These are phyloP conservation scores for Melanophora roralis DNA, from an alignment of 2,888 invertebrate species.

Conservation along the genomic window DNA sequence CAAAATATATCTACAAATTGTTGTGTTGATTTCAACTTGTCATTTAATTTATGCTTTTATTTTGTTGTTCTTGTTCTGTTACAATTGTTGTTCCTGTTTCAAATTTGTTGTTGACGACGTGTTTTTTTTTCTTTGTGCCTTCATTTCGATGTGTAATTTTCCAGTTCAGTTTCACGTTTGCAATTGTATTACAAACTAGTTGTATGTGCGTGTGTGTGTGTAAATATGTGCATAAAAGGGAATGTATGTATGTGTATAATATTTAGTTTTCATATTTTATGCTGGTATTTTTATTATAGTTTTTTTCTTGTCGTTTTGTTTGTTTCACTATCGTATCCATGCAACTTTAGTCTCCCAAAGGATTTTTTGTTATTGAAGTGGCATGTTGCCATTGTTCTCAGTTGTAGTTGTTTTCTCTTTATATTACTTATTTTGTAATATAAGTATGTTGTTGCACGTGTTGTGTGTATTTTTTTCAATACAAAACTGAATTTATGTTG, in stretches of 20 bases:
- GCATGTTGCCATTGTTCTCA: conserved; percentile 41
- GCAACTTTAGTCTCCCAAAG: conserved; percentile 50
- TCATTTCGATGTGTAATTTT: conserved; percentile 17
- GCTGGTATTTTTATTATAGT: conserved; percentile 13
- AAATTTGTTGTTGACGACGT: conserved; percentile 1
- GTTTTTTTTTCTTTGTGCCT: not conserved
- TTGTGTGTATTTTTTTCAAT: not conserved
- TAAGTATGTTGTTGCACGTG: conserved; percentile 39
- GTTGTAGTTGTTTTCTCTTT: conserved; percentile 1
- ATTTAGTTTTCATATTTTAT: conserved; percentile 40
- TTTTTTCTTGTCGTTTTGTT: conserved; percentile 1
- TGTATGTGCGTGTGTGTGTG: not conserved
- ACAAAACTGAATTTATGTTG: conserved; percentile 50
- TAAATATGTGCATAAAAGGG: too few species aligned
- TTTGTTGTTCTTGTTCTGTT: conserved; percentile 11
- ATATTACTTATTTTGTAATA: not conserved
- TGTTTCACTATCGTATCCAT: not conserved
- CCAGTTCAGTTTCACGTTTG: conserved; percentile 26
- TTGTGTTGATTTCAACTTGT: conserved; percentile 60
- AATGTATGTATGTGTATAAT: not conserved
- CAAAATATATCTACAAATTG: conserved; percentile 57
- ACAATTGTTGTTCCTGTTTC: conserved; percentile 24
- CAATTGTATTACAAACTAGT: conserved; percentile 1
- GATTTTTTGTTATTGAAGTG: conserved; percentile 51
- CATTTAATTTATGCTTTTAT: conserved; percentile 59